Conservation (phyloP, 2,797 vertebrate species). For the Macropus fuliginosus region DNA sequence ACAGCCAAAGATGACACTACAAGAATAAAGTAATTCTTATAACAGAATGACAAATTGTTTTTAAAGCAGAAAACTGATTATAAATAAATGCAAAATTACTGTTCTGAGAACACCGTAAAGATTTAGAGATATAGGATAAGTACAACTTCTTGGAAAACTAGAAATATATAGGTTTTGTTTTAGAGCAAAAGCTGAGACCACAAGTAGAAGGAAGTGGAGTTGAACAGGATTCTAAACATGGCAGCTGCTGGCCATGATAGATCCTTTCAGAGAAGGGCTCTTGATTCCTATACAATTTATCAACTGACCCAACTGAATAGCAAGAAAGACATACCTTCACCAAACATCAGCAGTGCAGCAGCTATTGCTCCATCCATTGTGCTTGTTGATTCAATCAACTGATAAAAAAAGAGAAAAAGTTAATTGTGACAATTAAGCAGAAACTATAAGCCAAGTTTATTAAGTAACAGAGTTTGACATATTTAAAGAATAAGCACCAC, state of each 20-base stretch:
- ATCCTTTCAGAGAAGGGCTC: neutral
- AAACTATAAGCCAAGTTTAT: slow-evolving; percentile 11
- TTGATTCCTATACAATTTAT: neutral
- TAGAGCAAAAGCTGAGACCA: neutral
- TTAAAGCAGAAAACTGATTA: neutral
- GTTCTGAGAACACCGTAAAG: neutral
- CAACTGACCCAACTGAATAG: neutral
- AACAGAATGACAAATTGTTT: neutral
- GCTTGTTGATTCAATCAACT: slow-evolving; percentile 89
- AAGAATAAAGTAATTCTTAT: neutral
- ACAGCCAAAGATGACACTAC: neutral
- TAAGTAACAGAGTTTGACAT: neutral
- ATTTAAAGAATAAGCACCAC: slow-evolving; percentile 17
- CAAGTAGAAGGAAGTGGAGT: slow-evolving; percentile 18
- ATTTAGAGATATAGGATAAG: neutral
- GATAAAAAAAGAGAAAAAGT: slow-evolving; percentile 60
- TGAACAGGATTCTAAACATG: slow-evolving; percentile 16
- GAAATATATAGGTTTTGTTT: neutral
- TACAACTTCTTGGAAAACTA: neutral
- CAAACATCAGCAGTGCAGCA: slow-evolving; percentile 85
- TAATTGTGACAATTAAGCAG: slow-evolving; percentile 51
- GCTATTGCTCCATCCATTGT: slow-evolving; percentile 92
- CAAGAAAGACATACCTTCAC: slow-evolving; percentile 85
- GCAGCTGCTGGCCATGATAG: neutral
- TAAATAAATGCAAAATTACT: neutral